phyloP scores from a whole-genome alignment of 2,797 vertebrate species.

The Pangasius mekongensis region DNA sequence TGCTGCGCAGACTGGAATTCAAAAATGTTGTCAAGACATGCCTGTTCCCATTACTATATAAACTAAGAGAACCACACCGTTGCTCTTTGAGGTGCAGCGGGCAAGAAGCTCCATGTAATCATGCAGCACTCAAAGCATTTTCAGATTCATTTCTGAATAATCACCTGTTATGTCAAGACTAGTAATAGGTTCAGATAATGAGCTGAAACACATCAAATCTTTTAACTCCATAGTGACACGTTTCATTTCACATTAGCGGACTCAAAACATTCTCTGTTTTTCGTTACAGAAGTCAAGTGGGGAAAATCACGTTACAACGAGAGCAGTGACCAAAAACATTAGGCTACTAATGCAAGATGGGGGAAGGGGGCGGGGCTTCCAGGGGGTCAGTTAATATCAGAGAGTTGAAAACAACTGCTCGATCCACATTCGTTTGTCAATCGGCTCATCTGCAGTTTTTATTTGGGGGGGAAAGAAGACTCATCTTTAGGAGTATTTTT shows the following conservation, averaged over 20 bases:
- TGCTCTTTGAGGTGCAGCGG: not conserved
- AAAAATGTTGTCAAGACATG: slow-evolving; percentile 53
- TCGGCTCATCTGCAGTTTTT: not conserved
- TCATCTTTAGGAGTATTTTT: not conserved
- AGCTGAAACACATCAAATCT: not conserved
- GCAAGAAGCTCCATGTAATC: no score
- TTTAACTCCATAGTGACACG: not conserved
- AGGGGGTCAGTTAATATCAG: not conserved
- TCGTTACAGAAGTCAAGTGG: not conserved
- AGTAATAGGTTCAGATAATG: not conserved
- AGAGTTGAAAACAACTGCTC: not conserved
- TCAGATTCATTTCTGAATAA: not conserved
- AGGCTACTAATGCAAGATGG: not conserved
- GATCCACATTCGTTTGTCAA: not conserved
- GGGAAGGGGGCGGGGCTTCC: not conserved
- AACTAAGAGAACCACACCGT: not conserved
- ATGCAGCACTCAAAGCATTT: not conserved
- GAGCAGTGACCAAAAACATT: not conserved
- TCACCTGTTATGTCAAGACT: not conserved
- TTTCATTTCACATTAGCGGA: not conserved
- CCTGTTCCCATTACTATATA: slow-evolving; percentile 43
- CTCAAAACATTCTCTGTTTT: not conserved
- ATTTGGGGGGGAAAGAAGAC: not conserved
- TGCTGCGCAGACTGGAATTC: slow-evolving; percentile 48
- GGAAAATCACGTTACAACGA: not conserved